Evolutionary conservation across 2,113 vertebrate genomes (phyloP).

Genomic region (Sylvietta virens): DNA sequence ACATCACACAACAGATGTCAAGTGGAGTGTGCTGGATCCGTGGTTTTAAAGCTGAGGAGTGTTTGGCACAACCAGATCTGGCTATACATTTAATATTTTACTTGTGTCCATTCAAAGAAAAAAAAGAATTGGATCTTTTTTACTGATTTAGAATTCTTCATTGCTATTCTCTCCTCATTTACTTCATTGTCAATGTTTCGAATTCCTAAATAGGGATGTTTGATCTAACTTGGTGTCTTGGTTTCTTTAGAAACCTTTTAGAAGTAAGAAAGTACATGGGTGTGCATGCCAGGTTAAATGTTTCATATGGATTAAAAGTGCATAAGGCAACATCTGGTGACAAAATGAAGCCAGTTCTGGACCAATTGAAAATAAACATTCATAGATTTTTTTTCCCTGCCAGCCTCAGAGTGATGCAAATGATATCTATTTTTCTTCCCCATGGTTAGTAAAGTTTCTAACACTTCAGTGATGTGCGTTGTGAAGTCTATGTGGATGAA

Average conservation of each 20-base stretch:
- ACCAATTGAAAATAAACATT: neutral
- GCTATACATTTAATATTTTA: neutral
- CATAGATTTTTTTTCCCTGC: neutral
- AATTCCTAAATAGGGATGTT: neutral
- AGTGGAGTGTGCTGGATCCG: neutral
- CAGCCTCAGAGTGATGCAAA: neutral
- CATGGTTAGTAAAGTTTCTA: neutral
- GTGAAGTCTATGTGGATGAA: neutral
- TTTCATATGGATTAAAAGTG: neutral
- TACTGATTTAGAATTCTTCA: neutral
- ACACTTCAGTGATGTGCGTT: accelerated
- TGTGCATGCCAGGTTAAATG: neutral
- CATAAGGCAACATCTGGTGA: neutral
- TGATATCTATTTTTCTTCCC: neutral
- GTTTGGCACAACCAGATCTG: neutral
- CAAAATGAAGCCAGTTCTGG: neutral
- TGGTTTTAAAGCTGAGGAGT: neutral
- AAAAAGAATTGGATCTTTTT: accelerated
- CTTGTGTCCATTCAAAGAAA: neutral
- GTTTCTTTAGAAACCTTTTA: neutral
- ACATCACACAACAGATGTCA: neutral
- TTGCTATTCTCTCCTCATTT: neutral
- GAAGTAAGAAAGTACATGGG: neutral
- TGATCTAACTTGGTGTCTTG: neutral
- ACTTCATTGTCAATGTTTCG: neutral